A percentile compares a stretch with the other conserved stretches of the same genome.
These are phyloP conservation scores for Octodon degus DNA, from an alignment of 2,113 vertebrate species.

Conservation along the genomic window DNA sequence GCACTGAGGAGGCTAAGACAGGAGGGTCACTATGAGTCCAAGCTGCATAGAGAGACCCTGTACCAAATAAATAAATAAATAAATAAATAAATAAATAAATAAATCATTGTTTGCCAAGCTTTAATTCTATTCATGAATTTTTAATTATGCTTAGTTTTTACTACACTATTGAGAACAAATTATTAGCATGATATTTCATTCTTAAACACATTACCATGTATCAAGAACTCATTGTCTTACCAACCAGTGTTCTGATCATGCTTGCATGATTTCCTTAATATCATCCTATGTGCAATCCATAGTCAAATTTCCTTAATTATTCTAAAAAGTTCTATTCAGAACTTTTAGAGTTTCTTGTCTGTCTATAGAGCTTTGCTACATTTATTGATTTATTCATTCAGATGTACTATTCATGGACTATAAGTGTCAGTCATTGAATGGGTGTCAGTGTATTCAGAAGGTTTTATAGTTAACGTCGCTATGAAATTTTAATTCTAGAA, in stretches of 20 bases:
- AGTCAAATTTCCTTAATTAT: not conserved
- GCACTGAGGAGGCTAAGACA: no score
- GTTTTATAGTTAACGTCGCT: not conserved
- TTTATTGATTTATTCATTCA: not conserved
- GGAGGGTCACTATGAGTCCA: no score
- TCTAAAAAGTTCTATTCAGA: not conserved
- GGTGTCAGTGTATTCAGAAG: slow-evolving; percentile 5
- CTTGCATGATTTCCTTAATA: not conserved
- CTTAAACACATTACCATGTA: not conserved
- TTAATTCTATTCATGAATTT: not conserved
- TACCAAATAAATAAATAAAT: no score
- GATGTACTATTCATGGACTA: not conserved
- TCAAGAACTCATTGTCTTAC: not conserved
- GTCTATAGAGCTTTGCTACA: not conserved
- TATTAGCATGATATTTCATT: not conserved
- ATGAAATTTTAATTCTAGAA: not conserved
- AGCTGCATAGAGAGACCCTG: no score
- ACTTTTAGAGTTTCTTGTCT: not conserved
- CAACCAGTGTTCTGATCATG: not conserved
- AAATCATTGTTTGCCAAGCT: not conserved
- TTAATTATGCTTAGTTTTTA: slow-evolving; percentile 6
- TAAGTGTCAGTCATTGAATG: slow-evolving; percentile 9
- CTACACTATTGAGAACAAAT: slow-evolving; percentile 17
- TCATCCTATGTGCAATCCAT: not conserved
- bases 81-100: no score